Base-by-base conservation (phyloP, 2,797 vertebrate genomes). In the Cryptoblepharus egeriae region DNA sequence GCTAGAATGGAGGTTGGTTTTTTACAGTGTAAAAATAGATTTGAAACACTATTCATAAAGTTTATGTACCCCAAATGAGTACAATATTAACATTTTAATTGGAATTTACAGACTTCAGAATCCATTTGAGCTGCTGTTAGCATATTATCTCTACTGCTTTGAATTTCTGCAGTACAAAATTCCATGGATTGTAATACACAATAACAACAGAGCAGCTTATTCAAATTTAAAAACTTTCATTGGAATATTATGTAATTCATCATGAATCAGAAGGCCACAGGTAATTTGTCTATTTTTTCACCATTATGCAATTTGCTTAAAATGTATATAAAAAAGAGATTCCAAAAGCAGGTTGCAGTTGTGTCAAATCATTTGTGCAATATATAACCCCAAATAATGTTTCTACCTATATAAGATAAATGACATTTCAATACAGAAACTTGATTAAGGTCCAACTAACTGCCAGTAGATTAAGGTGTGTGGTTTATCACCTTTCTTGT, bases 341-440 rank as follows among this genome's bases (percentile, higher is more conserved):
- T 76, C 18, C 30, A 76, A 42, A 10, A 58, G 28, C 15, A 69
- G 52, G 35, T 4, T 55, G 15, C 71, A 37, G n/a, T 35, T 61
- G 4, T 4, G 15, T 15, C 65, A 37, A 16, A 9, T 37, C 30
- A 71, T 63, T 55, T 83, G 4, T 58, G 18, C 22, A 69, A 28
- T 81, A 81, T n/a, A n/a, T 64, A 57, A 26, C 70, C 12, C 72
- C 67, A 32, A 28, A 35, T 26, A 75, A 75, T 35, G 30, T 22
- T 68, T 42, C 15, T 60, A 42, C 22, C 28, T 69, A 7, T 32
- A n/a, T 26, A 37, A 75, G 28, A 22, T 75, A 60, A 75, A 69
- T 82, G 5, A 68, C 26, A 76, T 82, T 32, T 82, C 58, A 75
- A 74, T 42, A 60, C 22, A 75, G 64, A 82, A 75, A 49, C 55